These are phyloP conservation scores for Pyrochroa serraticornis DNA, from an alignment of 2,888 invertebrate species.

Conservation along the genomic window DNA sequence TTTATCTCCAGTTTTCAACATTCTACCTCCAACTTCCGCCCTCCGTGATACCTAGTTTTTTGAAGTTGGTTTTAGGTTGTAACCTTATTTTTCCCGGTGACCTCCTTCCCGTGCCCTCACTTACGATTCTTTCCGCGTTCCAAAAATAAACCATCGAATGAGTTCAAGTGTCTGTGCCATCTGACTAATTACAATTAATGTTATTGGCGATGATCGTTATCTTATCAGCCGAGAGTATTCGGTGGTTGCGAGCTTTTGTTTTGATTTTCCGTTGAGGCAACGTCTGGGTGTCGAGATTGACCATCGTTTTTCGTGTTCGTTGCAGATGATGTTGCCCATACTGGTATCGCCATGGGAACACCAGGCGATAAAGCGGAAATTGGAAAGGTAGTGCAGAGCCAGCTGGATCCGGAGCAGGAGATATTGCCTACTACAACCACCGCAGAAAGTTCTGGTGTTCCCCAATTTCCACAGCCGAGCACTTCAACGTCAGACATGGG, in stretches of 20 bases:
- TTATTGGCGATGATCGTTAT: constrained; percentile 2
- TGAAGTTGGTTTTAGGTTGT: no score
- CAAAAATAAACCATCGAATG: background rate
- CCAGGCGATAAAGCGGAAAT: constrained; percentile 57
- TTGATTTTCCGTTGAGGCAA: background rate
- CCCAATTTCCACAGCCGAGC: constrained; percentile 23
- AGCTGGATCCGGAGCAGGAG: constrained; percentile 40
- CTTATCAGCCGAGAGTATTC: constrained; percentile 1
- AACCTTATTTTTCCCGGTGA: background rate
- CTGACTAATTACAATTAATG: constrained; percentile 5
- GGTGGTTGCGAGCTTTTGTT: constrained; percentile 3
- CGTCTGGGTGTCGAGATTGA: no score
- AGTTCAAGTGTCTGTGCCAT: background rate
- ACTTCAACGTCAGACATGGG: constrained; percentile 37
- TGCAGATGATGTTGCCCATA: constrained; percentile 58
- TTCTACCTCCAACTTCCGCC: no score
- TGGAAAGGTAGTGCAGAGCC: constrained; percentile 51
- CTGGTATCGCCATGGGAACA: constrained; percentile 60
- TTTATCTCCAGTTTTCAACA: no score
- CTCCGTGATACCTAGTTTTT: no score
- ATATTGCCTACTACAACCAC: constrained; percentile 22
- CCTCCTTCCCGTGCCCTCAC: background rate
- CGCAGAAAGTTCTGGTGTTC: constrained; percentile 19
- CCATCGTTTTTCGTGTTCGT: constrained; percentile 21
- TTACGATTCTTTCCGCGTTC: background rate